Percentiles rank a stretch among this genome's conserved stretches.
Evolutionary conservation across 2,888 invertebrate species (phyloP).

Genomic region (Ernsta delagoae): DNA sequence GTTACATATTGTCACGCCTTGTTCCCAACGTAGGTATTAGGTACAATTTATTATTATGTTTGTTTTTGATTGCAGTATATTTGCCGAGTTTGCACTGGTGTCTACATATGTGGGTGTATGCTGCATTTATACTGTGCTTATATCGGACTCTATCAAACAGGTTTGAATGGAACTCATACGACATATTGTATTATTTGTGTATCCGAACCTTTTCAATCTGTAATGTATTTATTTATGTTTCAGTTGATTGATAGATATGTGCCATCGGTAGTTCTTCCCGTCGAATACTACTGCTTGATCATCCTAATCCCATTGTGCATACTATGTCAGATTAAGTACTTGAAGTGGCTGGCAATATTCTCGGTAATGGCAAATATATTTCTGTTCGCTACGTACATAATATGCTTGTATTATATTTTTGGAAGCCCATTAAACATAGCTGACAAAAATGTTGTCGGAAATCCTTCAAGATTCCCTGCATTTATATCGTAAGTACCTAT

Average conservation of each 20-base stretch:
- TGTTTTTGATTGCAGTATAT: conserved; percentile 60
- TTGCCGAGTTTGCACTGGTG: conserved; percentile 87
- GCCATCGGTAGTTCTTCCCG: conserved; percentile 59
- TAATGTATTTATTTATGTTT: conserved; percentile 48
- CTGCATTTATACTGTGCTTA: conserved; percentile 91
- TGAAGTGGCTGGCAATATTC: conserved; percentile 94
- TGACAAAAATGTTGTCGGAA: conserved; percentile 82
- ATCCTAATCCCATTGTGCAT: conserved; percentile 66
- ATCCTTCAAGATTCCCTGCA: conserved; percentile 88
- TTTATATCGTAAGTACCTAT: conserved; percentile 88
- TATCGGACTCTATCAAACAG: conserved; percentile 88
- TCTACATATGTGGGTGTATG: conserved; percentile 89
- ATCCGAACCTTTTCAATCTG: conserved; percentile 13
- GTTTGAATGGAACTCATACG: conserved; percentile 63
- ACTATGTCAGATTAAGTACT: conserved; percentile 86
- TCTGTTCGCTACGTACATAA: conserved; percentile 90
- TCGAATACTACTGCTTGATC: conserved; percentile 76
- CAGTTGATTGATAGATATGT: conserved; percentile 73
- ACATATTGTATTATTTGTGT: background rate
- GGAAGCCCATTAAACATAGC: conserved; percentile 71
- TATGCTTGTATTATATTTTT: conserved; percentile 94
- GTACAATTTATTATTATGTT: no score
- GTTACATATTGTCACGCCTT: no score
- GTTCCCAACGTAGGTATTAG: no score
- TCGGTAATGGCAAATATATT: conserved; percentile 94